Conservation (phyloP, 2,888 invertebrate genomes). For the Microctonus hyperodae region DNA sequence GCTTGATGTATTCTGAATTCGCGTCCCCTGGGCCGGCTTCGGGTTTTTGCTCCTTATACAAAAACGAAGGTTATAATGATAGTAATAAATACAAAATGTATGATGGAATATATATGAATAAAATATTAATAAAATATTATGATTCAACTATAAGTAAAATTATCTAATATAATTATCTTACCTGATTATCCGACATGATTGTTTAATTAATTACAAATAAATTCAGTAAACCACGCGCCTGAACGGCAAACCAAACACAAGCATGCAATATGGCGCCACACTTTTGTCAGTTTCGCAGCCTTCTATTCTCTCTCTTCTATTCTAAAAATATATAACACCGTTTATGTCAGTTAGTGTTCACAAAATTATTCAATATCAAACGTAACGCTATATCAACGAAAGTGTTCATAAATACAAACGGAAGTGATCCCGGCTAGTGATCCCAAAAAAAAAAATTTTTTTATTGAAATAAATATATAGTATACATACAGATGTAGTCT, state of each 20-base stretch:
- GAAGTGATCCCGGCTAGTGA: not conserved
- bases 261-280: conserved; percentile 62
- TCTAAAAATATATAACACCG: conserved; percentile 27
- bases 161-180: conserved; percentile 34
- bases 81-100: not conserved
- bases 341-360: conserved; percentile 4
- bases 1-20: conserved; percentile 72
- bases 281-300: conserved; percentile 58
- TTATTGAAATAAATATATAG: no score
- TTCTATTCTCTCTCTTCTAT: conserved; percentile 35
- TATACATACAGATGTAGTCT: no score
- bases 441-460: no score
- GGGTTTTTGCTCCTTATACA: conserved; percentile 64
- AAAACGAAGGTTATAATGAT: conserved; percentile 49
- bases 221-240: conserved; percentile 60
- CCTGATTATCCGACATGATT: conserved; percentile 62
- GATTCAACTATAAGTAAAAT: no score
- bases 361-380: not conserved
- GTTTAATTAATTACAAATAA: conserved; percentile 49
- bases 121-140: no score
- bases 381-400: not conserved
- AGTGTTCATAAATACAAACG: not conserved
- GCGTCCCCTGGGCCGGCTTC: conserved; percentile 66
- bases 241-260: conserved; percentile 61
- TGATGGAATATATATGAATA: no score